Conservation (phyloP, 2,797 vertebrate genomes). For the Choloepus didactylus region DNA sequence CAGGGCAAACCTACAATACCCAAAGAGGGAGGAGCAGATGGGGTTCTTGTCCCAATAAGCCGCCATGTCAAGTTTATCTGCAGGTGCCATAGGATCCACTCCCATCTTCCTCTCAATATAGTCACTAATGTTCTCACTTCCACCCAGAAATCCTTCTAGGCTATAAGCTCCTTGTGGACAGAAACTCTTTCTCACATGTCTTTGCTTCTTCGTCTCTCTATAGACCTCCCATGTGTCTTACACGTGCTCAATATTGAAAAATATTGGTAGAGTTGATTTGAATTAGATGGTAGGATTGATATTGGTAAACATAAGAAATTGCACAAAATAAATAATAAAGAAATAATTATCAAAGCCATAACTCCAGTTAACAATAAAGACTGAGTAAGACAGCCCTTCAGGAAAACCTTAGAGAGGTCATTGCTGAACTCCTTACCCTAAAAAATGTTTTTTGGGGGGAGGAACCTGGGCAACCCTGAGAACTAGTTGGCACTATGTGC, state of each 20-base stretch:
- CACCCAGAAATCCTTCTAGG: background rate
- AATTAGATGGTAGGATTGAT: background rate
- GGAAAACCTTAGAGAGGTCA: background rate
- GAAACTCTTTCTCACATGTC: background rate
- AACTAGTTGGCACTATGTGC: background rate
- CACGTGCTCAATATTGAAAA: background rate
- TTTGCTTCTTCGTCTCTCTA: background rate
- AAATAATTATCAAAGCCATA: conserved; percentile 18
- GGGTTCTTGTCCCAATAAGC: background rate
- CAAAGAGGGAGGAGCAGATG: background rate
- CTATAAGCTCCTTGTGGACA: background rate
- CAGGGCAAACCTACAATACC: background rate
- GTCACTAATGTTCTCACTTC: background rate
- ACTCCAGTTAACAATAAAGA: background rate
- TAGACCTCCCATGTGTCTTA: background rate
- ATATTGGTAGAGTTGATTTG: background rate
- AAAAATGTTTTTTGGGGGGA: background rate
- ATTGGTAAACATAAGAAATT: background rate
- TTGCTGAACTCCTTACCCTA: background rate
- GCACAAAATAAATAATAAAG: background rate
- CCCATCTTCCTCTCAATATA: background rate
- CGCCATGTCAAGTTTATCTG: background rate
- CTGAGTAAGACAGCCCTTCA: background rate
- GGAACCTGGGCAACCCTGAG: background rate
- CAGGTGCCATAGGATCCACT: accelerated